phyloP scores from a whole-genome alignment of 2,113 vertebrate species.

The Corythornis vintsioides region DNA sequence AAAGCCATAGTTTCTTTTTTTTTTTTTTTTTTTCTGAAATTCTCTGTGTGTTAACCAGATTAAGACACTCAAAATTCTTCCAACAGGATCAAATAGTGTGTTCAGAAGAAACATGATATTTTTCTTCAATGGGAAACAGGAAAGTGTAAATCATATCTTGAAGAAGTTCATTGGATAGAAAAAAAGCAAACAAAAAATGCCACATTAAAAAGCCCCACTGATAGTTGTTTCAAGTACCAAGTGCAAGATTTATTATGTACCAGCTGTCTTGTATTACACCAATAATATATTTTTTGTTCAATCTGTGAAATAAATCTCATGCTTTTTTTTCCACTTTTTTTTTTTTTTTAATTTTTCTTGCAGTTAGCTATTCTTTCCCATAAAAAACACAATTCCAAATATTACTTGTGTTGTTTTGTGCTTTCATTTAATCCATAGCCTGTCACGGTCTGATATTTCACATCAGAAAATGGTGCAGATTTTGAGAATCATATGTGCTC shows the following conservation, averaged over 20 bases:
- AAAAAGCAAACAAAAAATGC: no score
- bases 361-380: not conserved
- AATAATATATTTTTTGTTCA: not conserved
- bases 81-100: not conserved
- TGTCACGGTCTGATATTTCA: not conserved
- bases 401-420: not conserved
- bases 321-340: not conserved
- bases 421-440: not conserved
- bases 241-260: not conserved
- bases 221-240: not conserved
- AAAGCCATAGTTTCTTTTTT: not conserved
- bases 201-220: not conserved
- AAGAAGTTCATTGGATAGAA: not conserved
- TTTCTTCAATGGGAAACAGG: not conserved
- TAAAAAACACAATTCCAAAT: not conserved
- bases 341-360: not conserved
- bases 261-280: not conserved
- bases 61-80: not conserved
- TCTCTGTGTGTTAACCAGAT: not conserved
- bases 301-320: not conserved
- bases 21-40: not conserved
- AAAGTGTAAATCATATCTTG: not conserved
- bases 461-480: not conserved
- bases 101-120: not conserved
- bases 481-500: not conserved